Percentiles rank a stretch among this genome's conserved stretches.
Conservation (phyloP, 2,113 vertebrate genomes). For the Archocentrus centrarchus region DNA sequence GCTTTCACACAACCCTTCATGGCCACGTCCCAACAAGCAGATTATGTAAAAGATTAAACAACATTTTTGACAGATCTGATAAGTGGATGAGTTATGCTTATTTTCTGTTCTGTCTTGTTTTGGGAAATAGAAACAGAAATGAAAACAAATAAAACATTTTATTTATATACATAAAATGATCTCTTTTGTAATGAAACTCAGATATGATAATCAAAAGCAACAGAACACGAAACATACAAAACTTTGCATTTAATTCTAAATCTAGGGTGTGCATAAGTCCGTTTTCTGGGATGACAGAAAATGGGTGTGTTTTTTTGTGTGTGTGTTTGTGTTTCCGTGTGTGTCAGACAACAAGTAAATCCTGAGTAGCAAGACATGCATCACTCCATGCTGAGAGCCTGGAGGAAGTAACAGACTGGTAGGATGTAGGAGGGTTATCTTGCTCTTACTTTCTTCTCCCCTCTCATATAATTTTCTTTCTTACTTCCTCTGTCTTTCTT, state of each 20-base stretch:
- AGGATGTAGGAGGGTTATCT: conserved; percentile 56
- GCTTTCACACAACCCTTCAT: conserved; percentile 58
- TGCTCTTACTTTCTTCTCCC: conserved; percentile 32
- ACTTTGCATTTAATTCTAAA: background rate
- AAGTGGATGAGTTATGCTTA: conserved; percentile 60
- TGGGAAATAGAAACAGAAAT: conserved; percentile 39
- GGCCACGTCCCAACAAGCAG: conserved; percentile 55
- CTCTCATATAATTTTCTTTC: conserved; percentile 38
- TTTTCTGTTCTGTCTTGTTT: conserved; percentile 41
- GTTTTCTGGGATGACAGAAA: conserved; percentile 21
- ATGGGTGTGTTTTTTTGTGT: background rate
- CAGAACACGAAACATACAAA: background rate
- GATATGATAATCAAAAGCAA: background rate
- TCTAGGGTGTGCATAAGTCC: background rate
- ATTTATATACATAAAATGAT: background rate
- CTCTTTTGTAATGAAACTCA: conserved; percentile 9
- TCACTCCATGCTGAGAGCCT: conserved; percentile 50
- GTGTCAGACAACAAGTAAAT: conserved; percentile 36
- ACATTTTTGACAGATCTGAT: conserved; percentile 65
- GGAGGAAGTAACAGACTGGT: conserved; percentile 47
- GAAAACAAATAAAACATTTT: conserved; percentile 27
- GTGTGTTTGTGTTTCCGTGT: background rate
- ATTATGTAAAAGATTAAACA: conserved; percentile 67
- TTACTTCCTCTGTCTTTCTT: conserved; percentile 34
- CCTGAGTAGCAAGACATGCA: conserved; percentile 23